Evolutionary conservation across 2,113 vertebrate species (phyloP), one percentile per base, ranked within the genome.

Genomic region (Micronycteris hirsuta): DNA sequence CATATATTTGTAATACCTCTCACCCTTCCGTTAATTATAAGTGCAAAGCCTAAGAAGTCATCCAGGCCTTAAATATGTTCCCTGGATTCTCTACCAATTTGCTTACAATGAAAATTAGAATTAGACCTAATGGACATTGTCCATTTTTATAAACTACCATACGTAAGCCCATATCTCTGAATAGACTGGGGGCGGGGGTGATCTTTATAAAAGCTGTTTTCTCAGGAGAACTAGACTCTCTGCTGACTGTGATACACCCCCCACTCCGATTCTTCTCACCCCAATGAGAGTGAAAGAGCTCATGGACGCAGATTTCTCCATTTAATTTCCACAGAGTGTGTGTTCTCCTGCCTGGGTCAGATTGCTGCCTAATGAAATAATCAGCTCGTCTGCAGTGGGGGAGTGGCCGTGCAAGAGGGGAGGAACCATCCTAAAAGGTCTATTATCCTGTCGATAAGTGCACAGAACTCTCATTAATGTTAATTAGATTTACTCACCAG

Each of bases 381-480:
- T 94, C 96, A 97, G 78, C 63, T 43, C 47, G 33, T 77, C 31
- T 97, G 91, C 89, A 77, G 83, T 76, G 36, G 70, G 52, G 96
- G 94, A 94, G 91, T 80, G 88, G n/a, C 10, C 45, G 67, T 70
- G 58, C 28, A 58, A 41, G 61, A 94, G 65, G 56, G 94, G 91
- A 97, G 74, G 89, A 63, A 49, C 96, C 91, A 68, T 41, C 91
- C 93, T 95, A 61, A 96, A 97, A 97, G 94, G 96, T 97, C 96
- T 96, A 97, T 97, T 97, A 97, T 94, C 80, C 95, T 88, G 91
- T 96, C 94, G 96, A 93, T 95, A 90, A 65, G 86, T 43, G 54
- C 52, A 78, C 80, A 92, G 94, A 94, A 93, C 95, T 67, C 97
- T 97, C 97, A 97, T 97, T 97, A 97, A 96, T 96, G 97, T 90